phyloP scores from a whole-genome alignment of 2,888 invertebrate species.

The Chaetogeoica ovagalla region DNA sequence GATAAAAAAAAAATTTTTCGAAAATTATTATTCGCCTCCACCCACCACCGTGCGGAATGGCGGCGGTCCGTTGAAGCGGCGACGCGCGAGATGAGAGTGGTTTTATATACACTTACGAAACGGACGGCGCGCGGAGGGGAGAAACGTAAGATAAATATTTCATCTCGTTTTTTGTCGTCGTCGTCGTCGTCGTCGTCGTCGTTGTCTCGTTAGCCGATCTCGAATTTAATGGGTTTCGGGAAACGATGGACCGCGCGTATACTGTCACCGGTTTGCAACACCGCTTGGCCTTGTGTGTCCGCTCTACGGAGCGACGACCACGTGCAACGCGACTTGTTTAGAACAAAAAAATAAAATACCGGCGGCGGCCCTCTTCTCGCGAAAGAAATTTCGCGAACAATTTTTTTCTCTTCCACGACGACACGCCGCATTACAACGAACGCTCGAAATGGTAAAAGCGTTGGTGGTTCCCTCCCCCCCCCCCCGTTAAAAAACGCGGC shows the following conservation, averaged over 20 bases:
- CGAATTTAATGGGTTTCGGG: constrained; percentile 47
- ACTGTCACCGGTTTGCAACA: not conserved
- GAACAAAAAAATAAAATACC: not conserved
- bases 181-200: constrained; percentile 23
- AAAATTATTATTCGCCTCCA: not conserved
- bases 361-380: not conserved
- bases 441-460: too few relatives aligned
- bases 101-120: not conserved
- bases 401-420: too few relatives aligned
- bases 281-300: constrained; percentile 3
- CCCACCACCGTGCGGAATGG: too few relatives aligned
- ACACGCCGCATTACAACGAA: too few relatives aligned
- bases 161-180: constrained; percentile 18
- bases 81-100: not conserved
- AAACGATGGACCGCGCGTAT: constrained; percentile 24
- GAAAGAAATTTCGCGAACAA: not conserved
- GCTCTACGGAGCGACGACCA: not conserved
- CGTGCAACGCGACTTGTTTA: constrained; percentile 30
- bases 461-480: too few relatives aligned
- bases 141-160: constrained; percentile 26
- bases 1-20: too few relatives aligned
- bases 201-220: constrained; percentile 46
- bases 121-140: not conserved
- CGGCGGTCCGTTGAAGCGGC: too few relatives aligned
- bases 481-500: too few relatives aligned